A percentile compares a stretch with the other conserved stretches of the same genome.
Evolutionary conservation across 2,113 vertebrate genomes (phyloP).

Genomic region (Chionis minor): DNA sequence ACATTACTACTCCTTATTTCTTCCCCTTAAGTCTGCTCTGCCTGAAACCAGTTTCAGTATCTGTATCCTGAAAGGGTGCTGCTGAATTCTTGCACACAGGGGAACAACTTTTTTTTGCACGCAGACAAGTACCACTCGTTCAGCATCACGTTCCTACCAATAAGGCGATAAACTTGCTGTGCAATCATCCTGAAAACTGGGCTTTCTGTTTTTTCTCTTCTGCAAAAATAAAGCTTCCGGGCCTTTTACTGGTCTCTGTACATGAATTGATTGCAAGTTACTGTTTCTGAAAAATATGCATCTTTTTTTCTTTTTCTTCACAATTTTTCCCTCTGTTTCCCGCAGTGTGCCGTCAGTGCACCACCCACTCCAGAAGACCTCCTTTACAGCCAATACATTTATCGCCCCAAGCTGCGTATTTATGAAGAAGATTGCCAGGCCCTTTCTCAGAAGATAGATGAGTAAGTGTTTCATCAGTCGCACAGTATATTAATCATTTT

Average conservation of each 20-base stretch:
- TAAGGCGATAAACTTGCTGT: background rate
- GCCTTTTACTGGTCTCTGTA: background rate
- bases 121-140: background rate
- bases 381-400: constrained; percentile 80
- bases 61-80: background rate
- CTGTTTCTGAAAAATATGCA: background rate
- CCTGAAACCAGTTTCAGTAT: background rate
- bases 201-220: background rate
- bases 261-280: background rate
- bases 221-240: background rate
- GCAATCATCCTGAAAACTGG: too few species aligned
- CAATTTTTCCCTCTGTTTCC: background rate
- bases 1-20: background rate
- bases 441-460: constrained; percentile 78
- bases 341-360: constrained; percentile 72
- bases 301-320: background rate
- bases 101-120: background rate
- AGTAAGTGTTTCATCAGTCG: constrained; percentile 71
- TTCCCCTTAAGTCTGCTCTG: background rate
- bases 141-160: background rate
- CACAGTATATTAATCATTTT: background rate
- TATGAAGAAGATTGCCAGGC: constrained; percentile 83
- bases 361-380: constrained; percentile 73
- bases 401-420: constrained; percentile 82
- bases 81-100: background rate